Conservation (phyloP, 2,797 vertebrate genomes). For the Luscinia luscinia region DNA sequence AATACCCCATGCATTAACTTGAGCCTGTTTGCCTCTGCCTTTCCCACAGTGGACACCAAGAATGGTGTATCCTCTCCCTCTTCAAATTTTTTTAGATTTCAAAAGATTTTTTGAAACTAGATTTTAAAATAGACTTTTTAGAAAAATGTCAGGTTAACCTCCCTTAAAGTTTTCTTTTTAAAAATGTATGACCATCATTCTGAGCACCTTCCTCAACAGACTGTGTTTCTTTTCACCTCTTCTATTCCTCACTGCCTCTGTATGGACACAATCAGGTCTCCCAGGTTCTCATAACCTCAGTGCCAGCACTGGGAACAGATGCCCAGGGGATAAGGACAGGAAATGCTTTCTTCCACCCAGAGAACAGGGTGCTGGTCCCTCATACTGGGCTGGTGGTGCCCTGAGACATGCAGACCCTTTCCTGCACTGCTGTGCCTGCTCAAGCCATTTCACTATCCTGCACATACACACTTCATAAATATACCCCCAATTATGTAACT, state of each 20-base stretch:
- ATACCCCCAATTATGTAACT: background rate
- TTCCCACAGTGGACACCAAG: background rate
- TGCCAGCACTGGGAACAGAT: background rate
- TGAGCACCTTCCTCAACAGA: background rate
- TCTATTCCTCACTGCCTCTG: background rate
- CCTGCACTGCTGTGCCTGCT: background rate
- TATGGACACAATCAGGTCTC: background rate
- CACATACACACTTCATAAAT: background rate
- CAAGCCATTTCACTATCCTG: background rate
- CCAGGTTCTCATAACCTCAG: fast-evolving
- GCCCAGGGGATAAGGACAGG: background rate
- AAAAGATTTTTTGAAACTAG: background rate
- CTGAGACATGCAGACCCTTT: background rate
- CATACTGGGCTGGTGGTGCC: fast-evolving
- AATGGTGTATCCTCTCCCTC: background rate
- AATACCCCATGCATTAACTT: background rate
- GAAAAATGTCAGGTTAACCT: background rate
- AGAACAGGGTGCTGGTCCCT: background rate
- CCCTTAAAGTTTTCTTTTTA: background rate
- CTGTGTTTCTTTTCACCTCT: background rate
- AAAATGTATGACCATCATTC: background rate
- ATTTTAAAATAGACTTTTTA: background rate
- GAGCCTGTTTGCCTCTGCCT: background rate
- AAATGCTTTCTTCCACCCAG: background rate
- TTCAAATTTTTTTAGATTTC: background rate